phyloP scores from a whole-genome alignment of 2,888 invertebrate genomes.

The Schrankia costaestrigalis region DNA sequence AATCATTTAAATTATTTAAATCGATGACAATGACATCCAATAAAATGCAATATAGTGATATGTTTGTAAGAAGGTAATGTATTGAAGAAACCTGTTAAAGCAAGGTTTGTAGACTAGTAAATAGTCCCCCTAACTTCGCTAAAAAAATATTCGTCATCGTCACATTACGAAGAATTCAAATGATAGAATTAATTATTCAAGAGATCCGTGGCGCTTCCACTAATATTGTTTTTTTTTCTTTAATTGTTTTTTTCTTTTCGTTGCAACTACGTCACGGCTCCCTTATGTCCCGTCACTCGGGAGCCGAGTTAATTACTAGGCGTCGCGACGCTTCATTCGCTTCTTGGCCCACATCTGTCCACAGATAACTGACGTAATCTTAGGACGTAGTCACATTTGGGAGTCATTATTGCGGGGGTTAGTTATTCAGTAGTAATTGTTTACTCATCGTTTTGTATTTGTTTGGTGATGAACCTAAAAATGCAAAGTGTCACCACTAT shows the following conservation, averaged over 20 bases:
- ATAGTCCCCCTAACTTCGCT: conserved; percentile 12
- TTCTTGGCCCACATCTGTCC: conserved; percentile 61
- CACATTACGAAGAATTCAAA: conserved; percentile 40
- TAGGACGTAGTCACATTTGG: conserved; percentile 14
- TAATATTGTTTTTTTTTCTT: conserved; percentile 36
- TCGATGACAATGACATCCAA: no score
- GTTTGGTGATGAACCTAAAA: no score
- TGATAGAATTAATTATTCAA: conserved; percentile 44
- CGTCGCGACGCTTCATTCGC: conserved; percentile 38
- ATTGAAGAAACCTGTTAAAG: background rate
- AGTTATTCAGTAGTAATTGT: no score
- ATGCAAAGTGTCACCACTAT: no score
- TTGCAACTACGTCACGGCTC: conserved; percentile 46
- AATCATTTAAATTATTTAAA: no score
- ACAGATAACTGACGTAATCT: conserved; percentile 41
- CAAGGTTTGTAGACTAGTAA: background rate
- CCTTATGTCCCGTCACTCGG: conserved; percentile 39
- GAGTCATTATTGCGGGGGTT: no score
- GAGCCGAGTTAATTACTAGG: conserved; percentile 52
- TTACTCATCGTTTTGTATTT: no score
- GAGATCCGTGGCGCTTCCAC: conserved; percentile 34
- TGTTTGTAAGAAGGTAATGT: no score
- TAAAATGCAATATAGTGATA: no score
- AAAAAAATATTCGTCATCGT: conserved; percentile 18
- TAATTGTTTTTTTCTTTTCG: conserved; percentile 45